Base-by-base conservation (phyloP, 1,140 invertebrate genomes). In the Brachionus koreanus region DNA sequence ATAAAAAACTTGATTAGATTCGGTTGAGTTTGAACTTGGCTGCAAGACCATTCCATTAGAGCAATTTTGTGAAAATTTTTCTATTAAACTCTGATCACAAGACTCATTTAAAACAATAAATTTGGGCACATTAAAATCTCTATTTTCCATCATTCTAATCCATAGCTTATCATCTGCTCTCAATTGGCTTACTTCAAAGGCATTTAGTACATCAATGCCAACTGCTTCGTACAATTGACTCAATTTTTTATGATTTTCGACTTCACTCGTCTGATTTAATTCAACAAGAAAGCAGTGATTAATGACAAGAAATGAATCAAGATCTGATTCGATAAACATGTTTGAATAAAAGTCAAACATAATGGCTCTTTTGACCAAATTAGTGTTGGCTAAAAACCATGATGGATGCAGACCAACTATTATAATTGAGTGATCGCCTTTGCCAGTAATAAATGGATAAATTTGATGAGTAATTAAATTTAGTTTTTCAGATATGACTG, bases 331-430 rank as follows among this genome's bases (percentile, higher is more conserved):
- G 25, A 65, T 23, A 65, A 65, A 65, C 13, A 65, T 13, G 23
- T 65, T 65, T 33, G 63, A 65, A 33, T 65, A 33, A 5, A 65
- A 37, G n/a, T 65, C 63, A 16, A 35, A 65, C 2, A 65, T 0
- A 33, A 65, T 65, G 10, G 63, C 63, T 65, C 63, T 65, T 65
- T 65, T 65, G 63, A 37, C 63, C 33, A 65, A 65, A 37, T 65
- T 65, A 29, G 63, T 33, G 63, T 16, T 33, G 6, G 63, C 29
- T 12, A 65, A 33, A 37, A 65, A 65, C 63, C 63, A 65, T 65
- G 63, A 65, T 65, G 63, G 25, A 37, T 65, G 63, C 29, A 65
- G 12, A 33, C 63, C 63, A 9, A 65, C 33, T 23, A 65, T 16
- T 35, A 35, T 65, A 33, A 65, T 65, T 65, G 25, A 33, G 29